Percentiles rank a stretch among this genome's conserved stretches.
phyloP scores from a whole-genome alignment of 2,797 vertebrate genomes.

The Pangasius djambal region DNA sequence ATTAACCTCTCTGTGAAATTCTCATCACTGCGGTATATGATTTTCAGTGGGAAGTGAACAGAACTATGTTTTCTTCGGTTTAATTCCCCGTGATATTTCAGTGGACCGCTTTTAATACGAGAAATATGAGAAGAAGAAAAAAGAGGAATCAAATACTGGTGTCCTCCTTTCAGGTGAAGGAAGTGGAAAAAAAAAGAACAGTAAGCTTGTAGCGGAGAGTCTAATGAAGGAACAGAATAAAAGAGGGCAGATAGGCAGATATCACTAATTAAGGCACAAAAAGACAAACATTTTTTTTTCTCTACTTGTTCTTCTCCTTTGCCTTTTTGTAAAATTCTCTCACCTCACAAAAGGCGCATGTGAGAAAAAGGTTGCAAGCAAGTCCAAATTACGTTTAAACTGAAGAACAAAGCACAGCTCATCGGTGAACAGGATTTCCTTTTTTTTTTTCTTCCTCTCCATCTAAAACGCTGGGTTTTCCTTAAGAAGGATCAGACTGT shows the following conservation, averaged over 20 bases:
- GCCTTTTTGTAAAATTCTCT: not conserved
- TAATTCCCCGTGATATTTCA: not conserved
- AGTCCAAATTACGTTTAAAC: slow-evolving; percentile 71
- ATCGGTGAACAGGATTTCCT: not conserved
- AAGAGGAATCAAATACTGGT: not conserved
- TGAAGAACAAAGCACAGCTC: slow-evolving; percentile 58
- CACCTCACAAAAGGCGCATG: not conserved
- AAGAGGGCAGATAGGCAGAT: not conserved
- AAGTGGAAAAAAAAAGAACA: not conserved
- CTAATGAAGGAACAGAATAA: not conserved
- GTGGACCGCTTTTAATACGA: not conserved
- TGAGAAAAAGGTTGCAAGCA: slow-evolving; percentile 53
- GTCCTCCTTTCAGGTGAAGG: not conserved
- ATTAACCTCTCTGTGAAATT: too few species aligned
- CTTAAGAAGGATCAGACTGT: not conserved
- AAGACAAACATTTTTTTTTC: not conserved
- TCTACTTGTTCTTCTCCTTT: not conserved
- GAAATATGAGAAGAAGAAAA: not conserved
- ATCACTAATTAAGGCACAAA: not conserved
- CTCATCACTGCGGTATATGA: too few species aligned
- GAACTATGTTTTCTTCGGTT: not conserved
- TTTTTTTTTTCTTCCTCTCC: not conserved
- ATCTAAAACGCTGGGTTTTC: not conserved
- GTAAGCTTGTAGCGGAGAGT: not conserved
- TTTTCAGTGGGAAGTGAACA: too few species aligned